Base-by-base conservation (phyloP, 2,888 invertebrate genomes). In the Dysmachus trigonus region DNA sequence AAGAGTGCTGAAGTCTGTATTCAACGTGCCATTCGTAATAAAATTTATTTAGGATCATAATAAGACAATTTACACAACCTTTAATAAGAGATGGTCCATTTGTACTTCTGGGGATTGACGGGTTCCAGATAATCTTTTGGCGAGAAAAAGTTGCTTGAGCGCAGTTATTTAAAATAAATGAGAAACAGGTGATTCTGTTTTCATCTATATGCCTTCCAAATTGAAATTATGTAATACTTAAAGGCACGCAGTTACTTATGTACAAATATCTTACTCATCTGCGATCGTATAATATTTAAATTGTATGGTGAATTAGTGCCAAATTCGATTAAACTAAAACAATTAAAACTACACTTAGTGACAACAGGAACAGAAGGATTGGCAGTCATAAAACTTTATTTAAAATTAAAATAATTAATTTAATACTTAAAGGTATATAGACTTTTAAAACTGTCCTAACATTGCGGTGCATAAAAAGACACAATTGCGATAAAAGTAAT, bases 271-370 rank as follows among this genome's bases (percentile, higher is more conserved):
- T 62, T 62, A 62, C 27, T 62, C 62, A 10, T 10, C 27, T 27
- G 62, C 27, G 62, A 10, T 62, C 27, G 62, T 18, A 51, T 51
- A 62, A 62, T 10, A 62, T 62, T 62, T 33, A 27, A 2, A 73
- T 73, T 33, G 73, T 53, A 53, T 81, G 53, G 81, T 81, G 33
- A 33, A 15, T 53, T 13, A 30, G 81, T 81, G 81, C 81, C 81
- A 81, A 81, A 81, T 51, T 79, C n/a, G 41, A 81, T 62, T 79
- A 47, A 33, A n/a, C 8, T 22, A 51, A 38, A 74, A 35, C n/a
- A 77, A 22, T 27, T 77, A 77, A 30, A 27, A 47, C 41, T 47
- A 47, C 33, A 6, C 38, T 41, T 22, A 62, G 62, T 10, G 62
- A 22, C n/a, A 62, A 22, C 30, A 47, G 47, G 47, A 62, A 22